Conservation (phyloP, 2,797 vertebrate species). For the Gymnothorax reevesii region DNA sequence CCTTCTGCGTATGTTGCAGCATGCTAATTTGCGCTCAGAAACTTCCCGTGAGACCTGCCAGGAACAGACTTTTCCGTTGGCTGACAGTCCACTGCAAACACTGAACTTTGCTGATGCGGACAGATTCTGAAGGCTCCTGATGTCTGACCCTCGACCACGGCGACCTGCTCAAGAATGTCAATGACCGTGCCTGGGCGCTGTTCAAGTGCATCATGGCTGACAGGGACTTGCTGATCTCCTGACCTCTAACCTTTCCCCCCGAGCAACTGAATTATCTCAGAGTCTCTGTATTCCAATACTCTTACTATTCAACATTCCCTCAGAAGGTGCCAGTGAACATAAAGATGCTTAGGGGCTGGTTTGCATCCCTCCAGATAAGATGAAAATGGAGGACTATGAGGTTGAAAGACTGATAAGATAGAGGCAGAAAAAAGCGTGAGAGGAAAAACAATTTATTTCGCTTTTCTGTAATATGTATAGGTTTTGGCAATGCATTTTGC, state of each 20-base stretch:
- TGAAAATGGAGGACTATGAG: constrained; percentile 27
- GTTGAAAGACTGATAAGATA: constrained; percentile 17
- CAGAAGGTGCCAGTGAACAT: not conserved
- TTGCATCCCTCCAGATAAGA: constrained; percentile 19
- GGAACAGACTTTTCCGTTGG: not conserved
- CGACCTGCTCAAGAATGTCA: not conserved
- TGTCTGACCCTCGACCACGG: not conserved
- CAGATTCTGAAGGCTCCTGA: not conserved
- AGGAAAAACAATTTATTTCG: not conserved
- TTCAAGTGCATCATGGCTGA: not conserved
- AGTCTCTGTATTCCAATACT: not conserved
- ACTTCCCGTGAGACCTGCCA: not conserved
- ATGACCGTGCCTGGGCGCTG: not conserved
- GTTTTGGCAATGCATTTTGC: too few species aligned
- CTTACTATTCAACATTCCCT: not conserved
- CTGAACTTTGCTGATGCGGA: not conserved
- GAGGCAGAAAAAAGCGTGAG: not conserved
- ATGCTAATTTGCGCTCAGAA: not conserved
- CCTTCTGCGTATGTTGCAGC: not conserved
- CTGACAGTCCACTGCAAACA: not conserved
- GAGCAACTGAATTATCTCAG: not conserved
- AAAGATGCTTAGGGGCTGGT: not conserved
- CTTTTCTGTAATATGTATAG: too few species aligned
- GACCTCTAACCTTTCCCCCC: not conserved
- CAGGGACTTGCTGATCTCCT: too few species aligned